Evolutionary conservation across 2,797 vertebrate genomes (phyloP).

Genomic region (Macropus fuliginosus): DNA sequence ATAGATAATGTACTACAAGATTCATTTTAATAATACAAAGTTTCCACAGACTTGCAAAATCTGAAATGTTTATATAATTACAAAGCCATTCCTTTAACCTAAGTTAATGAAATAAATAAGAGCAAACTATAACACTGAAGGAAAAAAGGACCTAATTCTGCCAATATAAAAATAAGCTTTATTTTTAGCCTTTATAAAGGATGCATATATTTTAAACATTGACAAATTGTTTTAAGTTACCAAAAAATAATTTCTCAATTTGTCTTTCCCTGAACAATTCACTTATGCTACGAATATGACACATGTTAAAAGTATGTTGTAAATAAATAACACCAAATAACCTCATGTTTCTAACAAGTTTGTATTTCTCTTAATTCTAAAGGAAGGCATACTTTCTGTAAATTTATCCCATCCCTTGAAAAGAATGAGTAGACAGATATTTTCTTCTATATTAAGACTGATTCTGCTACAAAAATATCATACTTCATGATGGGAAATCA

Average conservation of each 20-base stretch:
- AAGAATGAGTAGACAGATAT: not conserved
- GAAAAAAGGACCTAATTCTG: not conserved
- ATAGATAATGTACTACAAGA: not conserved
- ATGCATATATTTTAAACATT: constrained; percentile 19
- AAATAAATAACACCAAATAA: constrained; percentile 22
- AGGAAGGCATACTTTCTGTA: not conserved
- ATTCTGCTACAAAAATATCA: constrained; percentile 19
- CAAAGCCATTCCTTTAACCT: constrained; percentile 9
- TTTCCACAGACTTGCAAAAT: constrained; percentile 18
- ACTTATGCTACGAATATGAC: not conserved
- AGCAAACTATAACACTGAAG: constrained; percentile 25
- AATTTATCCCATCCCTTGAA: constrained; percentile 24
- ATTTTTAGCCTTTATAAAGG: constrained; percentile 57
- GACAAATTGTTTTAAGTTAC: constrained; percentile 24
- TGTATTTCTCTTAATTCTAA: not conserved
- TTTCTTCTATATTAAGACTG: not conserved
- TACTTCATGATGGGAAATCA: constrained; percentile 42
- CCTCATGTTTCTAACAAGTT: not conserved
- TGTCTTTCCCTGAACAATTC: constrained; percentile 36
- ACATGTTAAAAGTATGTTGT: not conserved
- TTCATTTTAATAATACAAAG: not conserved
- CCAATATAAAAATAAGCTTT: constrained; percentile 53
- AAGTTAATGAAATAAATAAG: constrained; percentile 6
- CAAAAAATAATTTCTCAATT: not conserved
- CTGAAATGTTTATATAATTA: constrained; percentile 12